Evolutionary conservation across 2,888 invertebrate genomes (phyloP).

Genomic region (Athalia cordata): DNA sequence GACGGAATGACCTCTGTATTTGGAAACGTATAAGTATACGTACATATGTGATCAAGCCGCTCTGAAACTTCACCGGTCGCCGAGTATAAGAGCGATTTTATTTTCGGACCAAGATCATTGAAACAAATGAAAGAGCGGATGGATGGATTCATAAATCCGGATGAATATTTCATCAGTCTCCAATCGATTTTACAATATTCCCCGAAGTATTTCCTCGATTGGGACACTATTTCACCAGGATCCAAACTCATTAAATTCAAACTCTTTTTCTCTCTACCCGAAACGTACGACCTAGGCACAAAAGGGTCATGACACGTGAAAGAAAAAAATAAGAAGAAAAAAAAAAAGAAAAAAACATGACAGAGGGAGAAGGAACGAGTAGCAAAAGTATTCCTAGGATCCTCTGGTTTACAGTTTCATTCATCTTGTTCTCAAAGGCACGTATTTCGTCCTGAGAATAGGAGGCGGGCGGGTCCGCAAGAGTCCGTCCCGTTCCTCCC

Average conservation of each 20-base stretch:
- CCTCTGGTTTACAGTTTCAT: constrained; percentile 41
- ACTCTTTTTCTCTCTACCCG: neutral
- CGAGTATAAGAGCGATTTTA: no score
- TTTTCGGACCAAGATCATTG: no score
- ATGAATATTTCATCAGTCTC: no score
- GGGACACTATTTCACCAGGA: neutral
- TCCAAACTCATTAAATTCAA: neutral
- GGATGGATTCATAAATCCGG: no score
- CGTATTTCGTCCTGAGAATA: constrained; percentile 26
- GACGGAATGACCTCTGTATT: no score
- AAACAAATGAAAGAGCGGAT: no score
- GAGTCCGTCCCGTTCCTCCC: constrained; percentile 29
- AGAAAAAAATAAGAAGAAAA: neutral
- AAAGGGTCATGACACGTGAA: neutral
- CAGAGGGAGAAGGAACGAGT: neutral
- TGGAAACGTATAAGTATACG: no score
- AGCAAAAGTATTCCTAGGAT: neutral
- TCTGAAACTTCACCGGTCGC: no score
- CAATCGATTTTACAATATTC: no score
- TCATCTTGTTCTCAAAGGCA: constrained; percentile 45
- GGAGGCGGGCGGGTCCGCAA: neutral
- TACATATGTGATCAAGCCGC: no score
- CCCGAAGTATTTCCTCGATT: neutral
- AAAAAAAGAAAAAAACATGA: neutral
- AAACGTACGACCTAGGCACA: constrained; percentile 4